Evolutionary conservation across 2,888 invertebrate genomes (phyloP).

Genomic region (Cancer borealis): DNA sequence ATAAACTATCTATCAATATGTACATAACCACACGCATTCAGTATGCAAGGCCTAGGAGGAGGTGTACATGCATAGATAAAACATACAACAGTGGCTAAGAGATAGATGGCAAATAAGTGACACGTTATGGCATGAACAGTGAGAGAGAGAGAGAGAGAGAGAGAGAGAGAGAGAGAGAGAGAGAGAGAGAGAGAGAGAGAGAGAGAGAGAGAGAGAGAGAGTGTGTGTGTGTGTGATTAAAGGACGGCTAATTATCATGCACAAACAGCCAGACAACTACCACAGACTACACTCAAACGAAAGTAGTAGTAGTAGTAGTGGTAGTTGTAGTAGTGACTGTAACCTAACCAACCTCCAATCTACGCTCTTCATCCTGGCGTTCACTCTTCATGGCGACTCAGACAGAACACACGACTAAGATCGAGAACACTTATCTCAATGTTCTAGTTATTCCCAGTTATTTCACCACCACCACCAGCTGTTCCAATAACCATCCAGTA

Average conservation of each 20-base stretch:
- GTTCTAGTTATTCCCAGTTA: slow-evolving; percentile 49
- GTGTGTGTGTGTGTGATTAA: neutral
- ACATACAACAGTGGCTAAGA: neutral
- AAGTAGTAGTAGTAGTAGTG: neutral
- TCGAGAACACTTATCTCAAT: slow-evolving; percentile 52
- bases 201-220: too few relatives aligned
- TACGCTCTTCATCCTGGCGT: slow-evolving; percentile 71
- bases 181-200: too few relatives aligned
- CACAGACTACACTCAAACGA: neutral
- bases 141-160: too few relatives aligned
- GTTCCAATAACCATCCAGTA: slow-evolving; percentile 58
- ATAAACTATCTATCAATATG: neutral
- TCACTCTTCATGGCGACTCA: slow-evolving; percentile 67
- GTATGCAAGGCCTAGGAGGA: neutral
- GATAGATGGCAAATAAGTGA: neutral
- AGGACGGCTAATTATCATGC: neutral
- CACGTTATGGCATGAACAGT: too few relatives aligned
- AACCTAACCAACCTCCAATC: slow-evolving; percentile 70
- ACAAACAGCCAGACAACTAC: neutral
- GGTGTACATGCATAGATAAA: neutral
- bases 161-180: too few relatives aligned
- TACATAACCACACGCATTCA: neutral
- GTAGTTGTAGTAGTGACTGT: neutral
- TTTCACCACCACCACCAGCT: neutral
- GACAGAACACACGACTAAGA: slow-evolving; percentile 31